Conservation (phyloP, 2,797 vertebrate species). For the Euthynnus affinis region DNA sequence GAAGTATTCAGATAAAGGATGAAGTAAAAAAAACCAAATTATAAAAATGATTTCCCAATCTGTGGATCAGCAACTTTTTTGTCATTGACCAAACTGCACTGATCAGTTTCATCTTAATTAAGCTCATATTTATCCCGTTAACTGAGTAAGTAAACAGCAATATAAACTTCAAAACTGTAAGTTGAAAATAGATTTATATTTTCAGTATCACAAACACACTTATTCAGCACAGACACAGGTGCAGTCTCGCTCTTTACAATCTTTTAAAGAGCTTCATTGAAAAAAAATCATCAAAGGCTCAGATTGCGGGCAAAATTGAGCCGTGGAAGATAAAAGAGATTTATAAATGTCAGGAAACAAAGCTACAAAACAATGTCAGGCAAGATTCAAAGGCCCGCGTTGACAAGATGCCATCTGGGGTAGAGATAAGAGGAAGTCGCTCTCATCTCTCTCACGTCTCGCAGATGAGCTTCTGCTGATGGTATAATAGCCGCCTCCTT, state of each 20-base stretch:
- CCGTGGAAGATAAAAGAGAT: constrained; percentile 45
- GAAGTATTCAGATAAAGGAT: constrained; percentile 7
- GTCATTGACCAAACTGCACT: neutral
- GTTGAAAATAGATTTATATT: neutral
- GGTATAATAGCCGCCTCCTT: constrained; percentile 25
- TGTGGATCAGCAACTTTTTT: neutral
- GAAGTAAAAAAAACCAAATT: neutral
- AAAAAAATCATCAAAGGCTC: constrained; percentile 28
- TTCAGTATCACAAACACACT: neutral
- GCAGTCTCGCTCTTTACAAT: constrained; percentile 31
- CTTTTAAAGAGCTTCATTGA: constrained; percentile 7
- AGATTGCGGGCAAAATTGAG: constrained; percentile 40
- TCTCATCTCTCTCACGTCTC: constrained; percentile 25
- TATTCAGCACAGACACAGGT: constrained; percentile 18
- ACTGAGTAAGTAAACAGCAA: neutral
- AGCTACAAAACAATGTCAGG: constrained; percentile 31
- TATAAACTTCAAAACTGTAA: neutral
- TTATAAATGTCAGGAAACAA: constrained; percentile 49
- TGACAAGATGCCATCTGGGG: constrained; percentile 37
- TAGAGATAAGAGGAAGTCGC: constrained; percentile 31
- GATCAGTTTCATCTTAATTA: neutral
- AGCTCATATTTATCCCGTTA: neutral
- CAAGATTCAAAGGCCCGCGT: constrained; percentile 27
- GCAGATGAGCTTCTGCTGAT: constrained; percentile 40
- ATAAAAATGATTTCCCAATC: neutral